phyloP scores from a whole-genome alignment of 2,797 vertebrate species.

The Nasua narica region DNA sequence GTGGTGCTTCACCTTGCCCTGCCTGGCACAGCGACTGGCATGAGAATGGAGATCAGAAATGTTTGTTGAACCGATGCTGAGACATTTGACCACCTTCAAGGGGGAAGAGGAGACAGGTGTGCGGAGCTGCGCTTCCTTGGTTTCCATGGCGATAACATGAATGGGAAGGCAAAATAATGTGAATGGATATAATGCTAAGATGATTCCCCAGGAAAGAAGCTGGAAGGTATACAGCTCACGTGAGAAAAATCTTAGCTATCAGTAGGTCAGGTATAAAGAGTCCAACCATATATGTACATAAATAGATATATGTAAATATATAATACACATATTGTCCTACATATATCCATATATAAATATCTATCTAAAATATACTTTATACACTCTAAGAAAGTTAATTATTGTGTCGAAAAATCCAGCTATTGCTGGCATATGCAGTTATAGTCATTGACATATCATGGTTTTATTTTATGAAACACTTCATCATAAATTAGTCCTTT shows the following conservation, averaged over 20 bases:
- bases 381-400: not conserved
- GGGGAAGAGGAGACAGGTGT: not conserved
- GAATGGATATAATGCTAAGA: not conserved
- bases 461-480: conserved; percentile 70
- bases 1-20: fast-evolving
- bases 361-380: not conserved
- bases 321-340: not conserved
- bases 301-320: not conserved
- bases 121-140: not conserved
- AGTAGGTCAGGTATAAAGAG: not conserved
- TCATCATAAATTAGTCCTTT: conserved; percentile 63
- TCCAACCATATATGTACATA: not conserved
- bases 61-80: not conserved
- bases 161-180: not conserved
- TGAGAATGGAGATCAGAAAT: not conserved
- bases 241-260: not conserved
- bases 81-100: not conserved
- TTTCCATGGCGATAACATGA: not conserved
- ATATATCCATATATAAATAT: not conserved
- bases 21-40: not conserved
- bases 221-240: not conserved
- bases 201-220: not conserved
- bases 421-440: not conserved
- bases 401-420: not conserved
- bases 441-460: conserved; percentile 47